These are phyloP conservation scores for Lathronympha strigana DNA, from an alignment of 2,888 invertebrate genomes.

Conservation along the genomic window DNA sequence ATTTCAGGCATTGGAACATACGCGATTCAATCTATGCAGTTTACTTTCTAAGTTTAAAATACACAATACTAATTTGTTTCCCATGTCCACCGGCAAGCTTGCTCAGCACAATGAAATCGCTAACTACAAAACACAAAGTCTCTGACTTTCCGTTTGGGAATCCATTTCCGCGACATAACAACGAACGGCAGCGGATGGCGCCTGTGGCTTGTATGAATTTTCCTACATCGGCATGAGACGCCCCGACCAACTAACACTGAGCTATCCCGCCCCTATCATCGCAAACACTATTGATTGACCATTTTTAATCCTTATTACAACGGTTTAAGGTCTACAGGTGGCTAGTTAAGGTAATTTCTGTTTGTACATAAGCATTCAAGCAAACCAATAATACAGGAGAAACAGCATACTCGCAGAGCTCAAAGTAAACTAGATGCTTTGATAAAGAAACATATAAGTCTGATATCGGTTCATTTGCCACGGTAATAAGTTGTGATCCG, in stretches of 20 bases:
- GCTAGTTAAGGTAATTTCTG: no score
- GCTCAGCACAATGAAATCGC: slow-evolving; percentile 55
- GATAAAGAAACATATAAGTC: slow-evolving; percentile 59
- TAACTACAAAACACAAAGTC: slow-evolving; percentile 53
- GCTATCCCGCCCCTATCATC: slow-evolving; percentile 47
- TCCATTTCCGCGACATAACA: slow-evolving; percentile 73
- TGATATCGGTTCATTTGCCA: slow-evolving; percentile 70
- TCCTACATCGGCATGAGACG: slow-evolving; percentile 50
- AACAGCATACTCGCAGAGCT: slow-evolving; percentile 49
- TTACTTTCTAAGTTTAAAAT: no score
- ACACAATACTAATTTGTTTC: no score
- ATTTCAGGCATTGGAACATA: no score
- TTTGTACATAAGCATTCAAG: slow-evolving; percentile 44
- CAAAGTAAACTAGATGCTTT: slow-evolving; percentile 52
- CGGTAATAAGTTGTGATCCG: slow-evolving; percentile 69
- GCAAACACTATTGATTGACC: no score
- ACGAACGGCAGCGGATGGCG: slow-evolving; percentile 62
- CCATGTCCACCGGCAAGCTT: no score
- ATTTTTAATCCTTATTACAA: no score
- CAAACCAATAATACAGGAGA: slow-evolving; percentile 42
- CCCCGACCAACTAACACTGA: slow-evolving; percentile 53
- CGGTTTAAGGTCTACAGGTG: no score
- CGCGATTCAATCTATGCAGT: no score
- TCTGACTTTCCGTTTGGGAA: slow-evolving; percentile 62
- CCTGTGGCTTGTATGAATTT: slow-evolving; percentile 70